Evolutionary conservation across 2,113 vertebrate genomes (phyloP), one percentile per base, ranked within the genome.

Genomic region (Cnemophilus loriae): DNA sequence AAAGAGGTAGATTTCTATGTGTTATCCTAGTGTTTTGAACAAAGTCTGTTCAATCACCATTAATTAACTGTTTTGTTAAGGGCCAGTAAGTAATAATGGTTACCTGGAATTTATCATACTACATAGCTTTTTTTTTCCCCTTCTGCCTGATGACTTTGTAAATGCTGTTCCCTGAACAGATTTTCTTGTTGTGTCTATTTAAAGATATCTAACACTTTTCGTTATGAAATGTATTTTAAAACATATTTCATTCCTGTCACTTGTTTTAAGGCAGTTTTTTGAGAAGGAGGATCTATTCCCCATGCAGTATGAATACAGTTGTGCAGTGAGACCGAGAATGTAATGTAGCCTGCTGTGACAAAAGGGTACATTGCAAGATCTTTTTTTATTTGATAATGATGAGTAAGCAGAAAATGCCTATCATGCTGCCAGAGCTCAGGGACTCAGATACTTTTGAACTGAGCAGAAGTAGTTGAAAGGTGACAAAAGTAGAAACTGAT

Each of bases 1-100:
- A 94, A 57, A 93, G 89, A 94, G 56, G 78, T 77, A 90, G 35
- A 17, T 97, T 97, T 95, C 65, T 83, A 19, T 79, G 27, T 27
- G 4, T 61, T 91, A 16, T 10, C 13, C 50, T 78, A 18, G 13
- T 47, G 90, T 96, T 56, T 46, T 76, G 41, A 69, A 70, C 30
- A 84, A 91, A 26, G n/a, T 27, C 19, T 86, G 60, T 84, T 65
- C 42, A 5, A 44, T 69, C 52, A 39, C 53, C 20, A 20, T 46
- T 46, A 75, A 26, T 55, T 47, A 68, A 49, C 4, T 56, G 3
- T 33, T 74, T 68, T 42, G 13, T 74, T 44, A 78, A 94, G 39
- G 30, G 18, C 57, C 9, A 32, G 10, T 60, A 71, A 32, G 35
- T 32, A 74, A 16, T 42, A 84, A 59, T 20, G 11, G 16, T 61